Base-by-base conservation (phyloP, 2,113 vertebrate genomes). In the Mesocricetus auratus region DNA sequence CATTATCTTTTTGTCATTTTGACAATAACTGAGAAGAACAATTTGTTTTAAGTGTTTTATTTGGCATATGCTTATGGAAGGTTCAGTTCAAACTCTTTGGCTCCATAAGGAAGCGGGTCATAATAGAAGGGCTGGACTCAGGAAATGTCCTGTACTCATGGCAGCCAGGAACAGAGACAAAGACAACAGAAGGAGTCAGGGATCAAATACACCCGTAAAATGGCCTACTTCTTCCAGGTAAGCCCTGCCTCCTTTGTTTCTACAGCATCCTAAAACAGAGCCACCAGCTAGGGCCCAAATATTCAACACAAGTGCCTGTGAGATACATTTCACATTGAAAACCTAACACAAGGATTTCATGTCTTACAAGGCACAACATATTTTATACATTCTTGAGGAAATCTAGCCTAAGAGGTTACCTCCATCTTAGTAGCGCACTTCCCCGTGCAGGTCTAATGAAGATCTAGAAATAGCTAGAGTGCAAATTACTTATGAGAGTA, bases 301-400 rank as follows among this genome's bases (percentile, higher is more conserved):
- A 45, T 50, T 68, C 62, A 66, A 62, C 42, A 50, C 17, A 47
- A 13, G 3, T 68, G 31, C 62, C 62, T 50, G 17, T 68, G 10
- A 26, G 17, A 22, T 19, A 50, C 0, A 47, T 66, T 86, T 68
- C 26, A 68, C 45, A 50, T 68, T 36, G 2, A 68, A 68, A 86
- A 7, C 9, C 19, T 6, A 86, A 15, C 62, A 50, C 17, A 86
- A 79, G 71, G 92, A 82, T 82, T 82, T 58, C 39, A 81, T 58
- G 22, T 58, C 26, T 82, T n/a, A 60, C 13, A 82, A 36, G 21
- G 10, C 12, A 58, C n/a, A 24, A 58, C 36, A 19, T 88, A 79
- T 29, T 91, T 85, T 53, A 53, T 73, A 26, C 60, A 16, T 90
- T 87, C 91, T n/a, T 74, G 71, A 86, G 73, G 85, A 94, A 92